phyloP scores from a whole-genome alignment of 1,140 invertebrate species.

The Drosophila setifemur region DNA sequence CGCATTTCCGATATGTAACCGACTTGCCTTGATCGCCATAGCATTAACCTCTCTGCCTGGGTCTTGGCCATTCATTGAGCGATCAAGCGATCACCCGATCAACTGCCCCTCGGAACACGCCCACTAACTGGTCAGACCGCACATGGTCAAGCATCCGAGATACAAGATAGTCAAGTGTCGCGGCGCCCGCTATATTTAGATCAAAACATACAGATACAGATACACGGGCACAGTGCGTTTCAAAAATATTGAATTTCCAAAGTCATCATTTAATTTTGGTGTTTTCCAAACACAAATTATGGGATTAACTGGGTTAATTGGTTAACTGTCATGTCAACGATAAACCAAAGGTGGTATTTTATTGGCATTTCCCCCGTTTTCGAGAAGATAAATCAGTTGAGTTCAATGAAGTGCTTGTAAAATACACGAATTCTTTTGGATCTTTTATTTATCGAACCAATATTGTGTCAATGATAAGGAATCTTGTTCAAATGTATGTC shows the following conservation, averaged over 20 bases:
- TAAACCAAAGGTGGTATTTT: not conserved
- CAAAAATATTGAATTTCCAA: constrained; percentile 34
- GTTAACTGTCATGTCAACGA: not conserved
- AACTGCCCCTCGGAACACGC: constrained; percentile 41
- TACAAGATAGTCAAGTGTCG: constrained; percentile 37
- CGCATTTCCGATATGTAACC: constrained; percentile 21
- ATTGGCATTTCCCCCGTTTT: not conserved
- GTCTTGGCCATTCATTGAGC: constrained; percentile 40
- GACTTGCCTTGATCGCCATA: constrained; percentile 19
- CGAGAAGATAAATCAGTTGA: not conserved
- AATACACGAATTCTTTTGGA: constrained; percentile 9
- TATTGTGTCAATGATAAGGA: too few species aligned
- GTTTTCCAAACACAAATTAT: constrained; percentile 5
- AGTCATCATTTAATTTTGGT: constrained; percentile 35
- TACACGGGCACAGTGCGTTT: constrained; percentile 32
- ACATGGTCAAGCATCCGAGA: constrained; percentile 62
- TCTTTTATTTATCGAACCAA: not conserved
- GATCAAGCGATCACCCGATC: constrained; percentile 5
- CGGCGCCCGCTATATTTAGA: constrained; percentile 64
- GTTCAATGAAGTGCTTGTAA: constrained; percentile 6
- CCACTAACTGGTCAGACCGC: constrained; percentile 43
- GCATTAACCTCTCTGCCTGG: constrained; percentile 38
- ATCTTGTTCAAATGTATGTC: too few species aligned
- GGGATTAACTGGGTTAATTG: constrained; percentile 12
- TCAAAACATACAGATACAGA: constrained; percentile 41